Evolutionary conservation across 2,113 vertebrate species (phyloP), one percentile per base, ranked within the genome.

Genomic region (Callithrix jacchus): DNA sequence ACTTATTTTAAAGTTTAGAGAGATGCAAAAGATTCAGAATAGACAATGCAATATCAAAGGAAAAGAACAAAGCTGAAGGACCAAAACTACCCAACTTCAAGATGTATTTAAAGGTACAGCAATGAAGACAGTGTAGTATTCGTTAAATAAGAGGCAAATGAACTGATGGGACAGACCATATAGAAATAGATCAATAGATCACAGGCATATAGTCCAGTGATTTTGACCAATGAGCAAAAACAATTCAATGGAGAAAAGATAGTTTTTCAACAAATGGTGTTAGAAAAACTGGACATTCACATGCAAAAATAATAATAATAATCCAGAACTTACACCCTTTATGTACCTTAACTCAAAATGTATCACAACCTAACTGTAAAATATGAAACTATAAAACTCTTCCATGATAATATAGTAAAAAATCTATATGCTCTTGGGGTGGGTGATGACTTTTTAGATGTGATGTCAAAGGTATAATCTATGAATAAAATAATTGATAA

Each of bases 381-480:
- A 70, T 3, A n/a, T 18, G 18, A 70, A 66, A 70, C 16, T n/a
- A 70, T 70, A 70, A 70, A 70, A n/a, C 35, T 2, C 32, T 8
- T 70, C 32, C 32, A n/a, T 70, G 7, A n/a, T n/a, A 70, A n/a
- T 8, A 70, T 70, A 70, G 66, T 8, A 9, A 3, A 70, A 70
- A 70, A 70, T 70, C 35, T 70, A n/a, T 0, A 1, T 3, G 66
- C 32, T 70, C 7, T 70, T 20, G 66, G 7, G 16, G 18, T 70
- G 14, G 17, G 16, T 70, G 14, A 80, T 23, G 49, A n/a, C 10
- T n/a, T 52, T 32, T 79, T 79, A 35, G 8, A 79, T 52, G 3
- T 7, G 11, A 9, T 35, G 1, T 5, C 45, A 35, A 21, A 35
- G 9, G 8, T 17, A 20, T 0, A 18, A 21, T 20, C 25, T 61